Conservation (phyloP, 37 sponge, comb jelly and placozoan genomes). For the Theonella swinhoei region DNA sequence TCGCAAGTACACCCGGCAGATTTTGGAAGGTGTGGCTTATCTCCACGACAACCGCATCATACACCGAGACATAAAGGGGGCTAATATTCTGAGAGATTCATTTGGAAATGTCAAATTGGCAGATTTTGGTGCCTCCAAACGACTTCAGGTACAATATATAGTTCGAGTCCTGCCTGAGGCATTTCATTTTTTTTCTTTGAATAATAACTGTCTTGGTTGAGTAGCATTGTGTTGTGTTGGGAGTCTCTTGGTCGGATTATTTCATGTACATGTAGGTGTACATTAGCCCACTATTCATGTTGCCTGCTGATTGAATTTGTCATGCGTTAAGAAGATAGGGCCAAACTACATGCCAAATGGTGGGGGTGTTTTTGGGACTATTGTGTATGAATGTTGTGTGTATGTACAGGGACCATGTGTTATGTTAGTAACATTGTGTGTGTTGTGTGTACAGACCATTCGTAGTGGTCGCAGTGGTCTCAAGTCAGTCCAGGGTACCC, state of each 20-base stretch:
- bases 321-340: too few relatives aligned
- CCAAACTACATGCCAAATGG: too few relatives aligned
- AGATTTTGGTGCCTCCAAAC: constrained; percentile 96
- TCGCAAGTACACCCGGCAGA: constrained; percentile 89
- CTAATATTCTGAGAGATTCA: constrained; percentile 90
- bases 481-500: constrained; percentile 95
- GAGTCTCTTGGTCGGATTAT: too few relatives aligned
- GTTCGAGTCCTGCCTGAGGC: background rate
- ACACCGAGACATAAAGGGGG: constrained; percentile 95
- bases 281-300: too few relatives aligned
- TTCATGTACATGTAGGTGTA: too few relatives aligned
- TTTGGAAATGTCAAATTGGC: constrained; percentile 93
- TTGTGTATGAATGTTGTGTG: too few relatives aligned
- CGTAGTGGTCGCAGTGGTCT: constrained; percentile 72
- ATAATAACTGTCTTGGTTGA: too few relatives aligned
- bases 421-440: too few relatives aligned
- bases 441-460: constrained; percentile 77
- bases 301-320: too few relatives aligned
- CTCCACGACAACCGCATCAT: constrained; percentile 88
- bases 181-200: background rate
- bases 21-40: constrained; percentile 87
- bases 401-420: too few relatives aligned
- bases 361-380: too few relatives aligned
- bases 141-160: constrained; percentile 86
- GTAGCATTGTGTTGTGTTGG: too few relatives aligned